Evolutionary conservation across 2,888 invertebrate species (phyloP).

Genomic region (Lasioglossum lativentre): DNA sequence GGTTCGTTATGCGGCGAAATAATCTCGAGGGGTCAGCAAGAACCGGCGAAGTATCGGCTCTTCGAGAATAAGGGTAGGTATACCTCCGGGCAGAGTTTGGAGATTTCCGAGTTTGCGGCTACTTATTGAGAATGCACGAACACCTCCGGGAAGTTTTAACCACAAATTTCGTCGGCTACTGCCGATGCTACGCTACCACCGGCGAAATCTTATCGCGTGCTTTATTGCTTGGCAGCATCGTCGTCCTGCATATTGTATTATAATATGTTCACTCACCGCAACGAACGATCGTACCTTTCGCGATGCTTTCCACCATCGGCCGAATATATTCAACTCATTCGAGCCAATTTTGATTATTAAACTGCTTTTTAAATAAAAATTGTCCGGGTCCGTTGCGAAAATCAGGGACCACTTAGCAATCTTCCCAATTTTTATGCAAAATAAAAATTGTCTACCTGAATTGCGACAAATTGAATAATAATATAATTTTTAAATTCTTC

Average conservation of each 20-base stretch:
- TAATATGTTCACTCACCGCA: not conserved
- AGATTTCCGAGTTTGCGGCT: slow-evolving; percentile 44
- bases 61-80: slow-evolving; percentile 26
- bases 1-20: slow-evolving; percentile 42
- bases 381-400: too few species aligned
- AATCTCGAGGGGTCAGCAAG: slow-evolving; percentile 18
- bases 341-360: not conserved
- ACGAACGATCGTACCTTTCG: not conserved
- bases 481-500: not conserved
- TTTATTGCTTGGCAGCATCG: slow-evolving; percentile 18
- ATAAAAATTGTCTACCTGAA: too few species aligned
- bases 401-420: too few species aligned
- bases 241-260: slow-evolving; percentile 39
- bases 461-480: too few species aligned
- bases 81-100: slow-evolving; percentile 32
- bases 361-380: not conserved
- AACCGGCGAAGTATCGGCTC: slow-evolving; percentile 29
- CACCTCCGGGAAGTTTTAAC: slow-evolving; percentile 57
- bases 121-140: slow-evolving; percentile 62
- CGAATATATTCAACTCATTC: not conserved
- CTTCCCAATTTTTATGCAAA: too few species aligned
- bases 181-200: slow-evolving; percentile 18
- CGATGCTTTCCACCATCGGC: not conserved
- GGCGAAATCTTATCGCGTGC: slow-evolving; percentile 47
- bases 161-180: slow-evolving; percentile 58